A percentile compares a stretch with the other conserved stretches of the same genome.
Evolutionary conservation across 1,140 invertebrate species (phyloP).

Genomic region (Dolichoris vasculosae): DNA sequence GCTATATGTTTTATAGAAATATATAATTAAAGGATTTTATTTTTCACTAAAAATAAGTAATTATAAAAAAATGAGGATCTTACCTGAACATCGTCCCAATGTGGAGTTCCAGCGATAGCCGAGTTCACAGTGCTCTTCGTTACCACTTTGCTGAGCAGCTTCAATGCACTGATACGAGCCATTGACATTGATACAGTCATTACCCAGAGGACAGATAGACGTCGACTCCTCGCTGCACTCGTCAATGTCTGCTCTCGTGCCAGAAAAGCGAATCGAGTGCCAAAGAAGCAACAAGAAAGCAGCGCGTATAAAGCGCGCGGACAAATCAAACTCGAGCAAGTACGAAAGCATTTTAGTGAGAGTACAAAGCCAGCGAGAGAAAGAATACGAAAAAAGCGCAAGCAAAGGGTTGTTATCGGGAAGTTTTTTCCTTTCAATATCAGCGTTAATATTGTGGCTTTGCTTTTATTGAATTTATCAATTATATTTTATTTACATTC

Average conservation of each 20-base stretch:
- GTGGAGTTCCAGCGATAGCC: slow-evolving; percentile 77
- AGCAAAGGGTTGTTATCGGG: neutral
- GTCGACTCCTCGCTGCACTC: slow-evolving; percentile 75
- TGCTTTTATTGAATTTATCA: neutral
- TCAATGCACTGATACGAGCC: slow-evolving; percentile 79
- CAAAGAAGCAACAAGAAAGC: slow-evolving; percentile 45
- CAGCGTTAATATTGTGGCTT: neutral
- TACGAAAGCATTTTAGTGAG: slow-evolving; percentile 26
- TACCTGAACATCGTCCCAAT: slow-evolving; percentile 74
- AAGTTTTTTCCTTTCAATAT: neutral
- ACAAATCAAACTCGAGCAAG: slow-evolving; percentile 41
- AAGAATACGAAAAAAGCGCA: neutral
- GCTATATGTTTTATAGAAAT: too few species aligned
- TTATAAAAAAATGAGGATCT: slow-evolving; percentile 31
- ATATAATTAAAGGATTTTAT: too few species aligned
- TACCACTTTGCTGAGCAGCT: slow-evolving; percentile 55
- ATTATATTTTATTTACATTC: neutral
- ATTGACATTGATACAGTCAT: slow-evolving; percentile 79
- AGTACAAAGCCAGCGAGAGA: neutral
- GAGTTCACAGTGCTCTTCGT: slow-evolving; percentile 74
- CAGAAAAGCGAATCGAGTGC: slow-evolving; percentile 34
- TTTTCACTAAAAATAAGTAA: too few species aligned
- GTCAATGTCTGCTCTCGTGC: slow-evolving; percentile 78
- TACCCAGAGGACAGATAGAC: slow-evolving; percentile 73
- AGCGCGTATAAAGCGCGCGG: slow-evolving; percentile 37